Percentiles rank a stretch among this genome's conserved stretches.
phyloP scores from a whole-genome alignment of 53 echinoderm and acorn worm species.

The Crossaster papposus region DNA sequence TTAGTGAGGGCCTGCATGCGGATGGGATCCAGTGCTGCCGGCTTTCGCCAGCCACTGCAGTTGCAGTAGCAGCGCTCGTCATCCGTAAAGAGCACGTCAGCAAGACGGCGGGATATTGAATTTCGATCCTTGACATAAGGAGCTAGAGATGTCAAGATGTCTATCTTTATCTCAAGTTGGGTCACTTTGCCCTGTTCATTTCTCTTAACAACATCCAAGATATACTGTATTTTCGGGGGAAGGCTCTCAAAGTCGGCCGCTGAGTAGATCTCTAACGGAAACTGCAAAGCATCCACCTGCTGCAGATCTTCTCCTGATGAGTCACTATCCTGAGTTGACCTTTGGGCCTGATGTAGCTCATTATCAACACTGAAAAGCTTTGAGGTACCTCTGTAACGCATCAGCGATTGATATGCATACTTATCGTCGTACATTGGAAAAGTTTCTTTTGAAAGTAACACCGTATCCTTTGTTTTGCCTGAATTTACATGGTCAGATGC shows the following conservation, averaged over 20 bases:
- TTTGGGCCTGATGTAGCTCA: not conserved
- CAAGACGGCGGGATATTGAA: constrained; percentile 47
- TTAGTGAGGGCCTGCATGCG: constrained; percentile 56
- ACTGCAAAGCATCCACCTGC: not conserved
- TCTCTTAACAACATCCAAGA: constrained; percentile 38
- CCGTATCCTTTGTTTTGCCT: not conserved
- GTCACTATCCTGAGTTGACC: not conserved
- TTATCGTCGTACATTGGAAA: constrained; percentile 2
- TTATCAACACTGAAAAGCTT: constrained; percentile 27
- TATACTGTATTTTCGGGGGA: constrained; percentile 45
- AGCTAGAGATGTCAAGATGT: constrained; percentile 33
- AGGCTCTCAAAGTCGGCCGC: constrained; percentile 54
- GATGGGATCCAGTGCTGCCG: constrained; percentile 51
- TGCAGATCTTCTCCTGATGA: constrained; percentile 7
- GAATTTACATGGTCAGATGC: not conserved
- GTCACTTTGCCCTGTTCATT: constrained; percentile 22
- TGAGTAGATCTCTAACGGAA: constrained; percentile 42
- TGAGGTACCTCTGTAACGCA: constrained; percentile 52
- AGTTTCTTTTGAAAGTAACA: not conserved
- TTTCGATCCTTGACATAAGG: constrained; percentile 46
- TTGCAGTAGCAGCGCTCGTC: constrained; percentile 49
- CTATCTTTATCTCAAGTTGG: constrained; percentile 28
- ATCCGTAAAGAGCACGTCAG: constrained; percentile 48
- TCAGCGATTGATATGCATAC: constrained; percentile 50
- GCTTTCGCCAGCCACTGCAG: constrained; percentile 59